Evolutionary conservation across 2,888 invertebrate species (phyloP).

Genomic region (Eupithecia insigniata): DNA sequence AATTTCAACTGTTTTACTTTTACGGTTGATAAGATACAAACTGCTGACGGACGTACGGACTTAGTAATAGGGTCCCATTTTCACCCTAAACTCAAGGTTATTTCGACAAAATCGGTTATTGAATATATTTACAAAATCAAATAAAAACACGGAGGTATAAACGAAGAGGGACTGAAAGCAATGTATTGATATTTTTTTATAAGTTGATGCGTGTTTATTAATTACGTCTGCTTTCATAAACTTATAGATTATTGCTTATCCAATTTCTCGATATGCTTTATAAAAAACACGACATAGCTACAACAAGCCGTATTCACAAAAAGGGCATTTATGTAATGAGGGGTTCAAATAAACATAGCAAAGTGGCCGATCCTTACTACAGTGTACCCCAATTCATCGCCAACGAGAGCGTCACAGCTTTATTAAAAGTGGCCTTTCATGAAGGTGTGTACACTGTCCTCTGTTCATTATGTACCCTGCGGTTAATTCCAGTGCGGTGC

Average conservation of each 20-base stretch:
- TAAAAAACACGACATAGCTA: background rate
- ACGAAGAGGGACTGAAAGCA: no score
- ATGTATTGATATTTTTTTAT: no score
- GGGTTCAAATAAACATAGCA: constrained; percentile 10
- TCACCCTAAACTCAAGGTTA: no score
- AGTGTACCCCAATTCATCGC: constrained; percentile 18
- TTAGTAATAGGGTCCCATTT: no score
- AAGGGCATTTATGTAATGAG: background rate
- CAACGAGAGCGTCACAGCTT: constrained; percentile 25
- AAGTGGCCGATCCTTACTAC: constrained; percentile 1
- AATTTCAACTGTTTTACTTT: no score
- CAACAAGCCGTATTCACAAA: background rate
- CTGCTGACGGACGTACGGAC: no score
- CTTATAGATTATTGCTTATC: no score
- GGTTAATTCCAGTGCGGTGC: constrained; percentile 7
- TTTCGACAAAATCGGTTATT: background rate
- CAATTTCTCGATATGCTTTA: background rate
- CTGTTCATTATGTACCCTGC: constrained; percentile 36
- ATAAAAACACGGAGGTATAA: no score
- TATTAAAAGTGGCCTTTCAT: constrained; percentile 36
- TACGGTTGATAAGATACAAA: no score
- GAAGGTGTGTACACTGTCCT: constrained; percentile 38
- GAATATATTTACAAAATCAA: no score
- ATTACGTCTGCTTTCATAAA: no score
- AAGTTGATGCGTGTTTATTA: no score